Conservation (phyloP, 37 sponge, comb jelly and placozoan species). For the Spongia lamella region DNA sequence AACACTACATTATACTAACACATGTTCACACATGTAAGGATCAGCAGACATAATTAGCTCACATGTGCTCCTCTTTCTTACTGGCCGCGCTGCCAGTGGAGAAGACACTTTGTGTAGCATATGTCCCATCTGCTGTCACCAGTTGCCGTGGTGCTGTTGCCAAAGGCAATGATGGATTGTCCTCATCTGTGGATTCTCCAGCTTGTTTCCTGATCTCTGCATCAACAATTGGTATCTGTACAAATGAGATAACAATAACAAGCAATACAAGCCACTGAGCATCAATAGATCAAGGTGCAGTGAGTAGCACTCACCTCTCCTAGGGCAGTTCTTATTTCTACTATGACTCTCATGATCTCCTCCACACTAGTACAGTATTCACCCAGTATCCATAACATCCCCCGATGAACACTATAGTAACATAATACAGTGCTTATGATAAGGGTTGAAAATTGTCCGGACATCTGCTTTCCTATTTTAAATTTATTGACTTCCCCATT, state of each 20-base stretch:
- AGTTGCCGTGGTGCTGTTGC: conserved; percentile 25
- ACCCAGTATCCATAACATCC: conserved; percentile 95
- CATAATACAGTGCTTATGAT: no score
- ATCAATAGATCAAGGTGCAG: neutral
- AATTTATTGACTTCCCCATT: no score
- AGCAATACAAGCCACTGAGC: neutral
- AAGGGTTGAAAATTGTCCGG: no score
- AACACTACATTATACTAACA: no score
- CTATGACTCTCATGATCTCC: conserved; percentile 82
- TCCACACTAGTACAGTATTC: conserved; percentile 90
- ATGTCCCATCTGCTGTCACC: conserved; percentile 96
- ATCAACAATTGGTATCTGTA: conserved; percentile 94
- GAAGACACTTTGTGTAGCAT: conserved; percentile 94
- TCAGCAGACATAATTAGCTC: conserved; percentile 1
- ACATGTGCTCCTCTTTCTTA: conserved; percentile 68
- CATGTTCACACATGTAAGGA: no score
- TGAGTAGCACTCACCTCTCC: conserved; percentile 74
- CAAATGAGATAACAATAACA: neutral
- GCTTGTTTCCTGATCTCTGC: conserved; percentile 89
- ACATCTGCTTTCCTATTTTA: no score
- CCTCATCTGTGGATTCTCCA: conserved; percentile 69
- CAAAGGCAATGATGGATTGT: conserved; percentile 1
- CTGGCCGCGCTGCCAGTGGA: conserved; percentile 49
- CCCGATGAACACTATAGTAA: conserved; percentile 57
- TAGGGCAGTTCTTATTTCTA: conserved; percentile 70